Percentiles rank a stretch among this genome's conserved stretches.
Conservation (phyloP, 2,888 invertebrate species). For the Halictus quadricinctus region DNA sequence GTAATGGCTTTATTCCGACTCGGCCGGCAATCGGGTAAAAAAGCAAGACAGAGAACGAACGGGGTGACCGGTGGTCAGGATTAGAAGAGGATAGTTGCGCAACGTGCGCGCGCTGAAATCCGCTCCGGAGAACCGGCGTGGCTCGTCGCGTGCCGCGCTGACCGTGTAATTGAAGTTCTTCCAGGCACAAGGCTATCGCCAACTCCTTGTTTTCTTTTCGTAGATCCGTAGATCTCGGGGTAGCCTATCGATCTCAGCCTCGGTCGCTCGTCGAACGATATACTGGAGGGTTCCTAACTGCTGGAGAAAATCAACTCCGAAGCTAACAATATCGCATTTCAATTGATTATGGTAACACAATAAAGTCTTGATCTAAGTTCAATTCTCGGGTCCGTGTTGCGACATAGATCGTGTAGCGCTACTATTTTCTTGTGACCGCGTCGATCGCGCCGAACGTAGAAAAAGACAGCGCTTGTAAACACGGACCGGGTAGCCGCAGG, state of each 20-base stretch:
- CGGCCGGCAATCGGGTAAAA: constrained; percentile 2
- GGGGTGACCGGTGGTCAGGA: neutral
- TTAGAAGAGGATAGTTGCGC: constrained; percentile 37
- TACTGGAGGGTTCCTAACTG: constrained; percentile 43
- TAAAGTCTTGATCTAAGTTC: too few relatives aligned
- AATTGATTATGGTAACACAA: neutral
- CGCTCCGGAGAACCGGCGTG: constrained; percentile 13
- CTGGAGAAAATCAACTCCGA: constrained; percentile 4
- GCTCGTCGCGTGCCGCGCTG: constrained; percentile 31
- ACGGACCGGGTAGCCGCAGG: too few relatives aligned
- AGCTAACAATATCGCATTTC: too few relatives aligned
- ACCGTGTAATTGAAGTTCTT: constrained; percentile 45
- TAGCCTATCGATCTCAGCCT: constrained; percentile 43
- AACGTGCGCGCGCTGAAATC: constrained; percentile 34
- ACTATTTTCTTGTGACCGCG: too few relatives aligned
- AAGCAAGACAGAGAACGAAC: neutral
- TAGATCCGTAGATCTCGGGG: constrained; percentile 1
- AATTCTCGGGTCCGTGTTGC: too few relatives aligned
- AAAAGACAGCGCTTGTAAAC: too few relatives aligned
- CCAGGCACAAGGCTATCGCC: constrained; percentile 27
- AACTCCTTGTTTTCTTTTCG: neutral
- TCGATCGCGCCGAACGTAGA: too few relatives aligned
- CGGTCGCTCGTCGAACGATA: constrained; percentile 13
- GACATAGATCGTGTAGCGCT: too few relatives aligned
- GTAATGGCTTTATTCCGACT: constrained; percentile 17